Evolutionary conservation across 2,888 invertebrate genomes (phyloP), one percentile per base, ranked within the genome.

Genomic region (Proisotoma minuta): DNA sequence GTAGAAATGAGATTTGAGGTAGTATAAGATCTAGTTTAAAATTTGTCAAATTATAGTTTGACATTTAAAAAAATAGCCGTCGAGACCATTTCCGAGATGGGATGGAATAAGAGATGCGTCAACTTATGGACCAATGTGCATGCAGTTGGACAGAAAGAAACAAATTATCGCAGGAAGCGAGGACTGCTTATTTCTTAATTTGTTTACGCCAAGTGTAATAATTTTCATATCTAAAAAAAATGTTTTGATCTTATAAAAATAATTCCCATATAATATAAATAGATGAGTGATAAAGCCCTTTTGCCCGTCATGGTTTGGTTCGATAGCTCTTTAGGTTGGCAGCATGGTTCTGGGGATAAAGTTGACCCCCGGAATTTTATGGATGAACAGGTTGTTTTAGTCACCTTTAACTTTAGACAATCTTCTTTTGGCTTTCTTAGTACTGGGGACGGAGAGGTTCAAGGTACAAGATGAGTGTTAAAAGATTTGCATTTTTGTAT

Each of bases 121-220:
- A 1, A 82, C 84, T 51, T 87, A 86, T 73, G 84, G 85, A 5
- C 82, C 85, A 12, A 84, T 84, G 15, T 88, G 88, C 74, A 85
- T 87, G 0, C 88, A 88, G 75, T 59, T 60, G 23, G 65, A 66
- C 39, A 34, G 59, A 3, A 28, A 57, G 24, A 84, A 60, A 1
- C 59, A 52, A 12, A 20, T 63, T 71, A 74, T 58, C 10, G 2
- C 54, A 3, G 69, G 69, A 18, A 28, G 40, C 15, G 69, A 69
- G 58, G 59, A 67, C 28, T 69, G 69, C 43, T 29, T 67, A 2
- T 60, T 18, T 28, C 50, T 69, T 1, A 62, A 62, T 22, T 62
- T 66, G 12, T 66, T 59, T 53, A 57, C 63, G 3, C 63, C 63
- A 18, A 22, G 40, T 58, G 52, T 52, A n/a, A n/a, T 18, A n/a